Conservation (phyloP, 2,797 vertebrate genomes). For the Brotogeris chrysoptera region DNA sequence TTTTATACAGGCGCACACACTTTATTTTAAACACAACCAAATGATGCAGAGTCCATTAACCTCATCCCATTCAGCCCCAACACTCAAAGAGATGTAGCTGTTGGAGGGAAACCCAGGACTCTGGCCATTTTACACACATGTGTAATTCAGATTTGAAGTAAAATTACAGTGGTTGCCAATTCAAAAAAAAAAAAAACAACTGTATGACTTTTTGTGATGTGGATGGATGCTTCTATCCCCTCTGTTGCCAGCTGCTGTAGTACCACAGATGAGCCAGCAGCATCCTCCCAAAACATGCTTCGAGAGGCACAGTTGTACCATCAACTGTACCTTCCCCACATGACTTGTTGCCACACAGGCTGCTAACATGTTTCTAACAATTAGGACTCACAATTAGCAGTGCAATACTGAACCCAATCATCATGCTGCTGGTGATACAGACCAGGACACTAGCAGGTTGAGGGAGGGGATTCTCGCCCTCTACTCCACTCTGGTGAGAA, state of each 20-base stretch:
- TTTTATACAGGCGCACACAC: not conserved
- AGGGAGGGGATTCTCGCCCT: not conserved
- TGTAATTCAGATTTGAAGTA: not conserved
- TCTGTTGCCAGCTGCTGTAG: not conserved
- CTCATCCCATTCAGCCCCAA: not conserved
- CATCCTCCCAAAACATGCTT: not conserved
- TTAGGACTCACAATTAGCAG: not conserved
- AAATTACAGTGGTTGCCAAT: not conserved
- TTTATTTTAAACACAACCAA: not conserved
- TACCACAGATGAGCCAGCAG: not conserved
- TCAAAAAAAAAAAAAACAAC: not conserved
- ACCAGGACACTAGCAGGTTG: not conserved
- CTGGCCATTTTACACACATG: accelerated
- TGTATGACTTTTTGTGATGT: not conserved
- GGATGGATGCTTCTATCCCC: not conserved
- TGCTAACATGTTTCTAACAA: not conserved
- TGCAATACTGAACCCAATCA: not conserved
- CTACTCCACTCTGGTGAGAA: not conserved
- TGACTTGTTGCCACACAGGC: not conserved
- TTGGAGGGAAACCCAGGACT: not conserved
- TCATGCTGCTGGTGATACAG: too few species aligned
- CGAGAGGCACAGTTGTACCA: accelerated
- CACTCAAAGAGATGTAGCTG: not conserved
- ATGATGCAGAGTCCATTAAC: not conserved
- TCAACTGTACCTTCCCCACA: accelerated